phyloP scores from a whole-genome alignment of 2,888 invertebrate genomes.

The Peribatodes rhomboidaria region DNA sequence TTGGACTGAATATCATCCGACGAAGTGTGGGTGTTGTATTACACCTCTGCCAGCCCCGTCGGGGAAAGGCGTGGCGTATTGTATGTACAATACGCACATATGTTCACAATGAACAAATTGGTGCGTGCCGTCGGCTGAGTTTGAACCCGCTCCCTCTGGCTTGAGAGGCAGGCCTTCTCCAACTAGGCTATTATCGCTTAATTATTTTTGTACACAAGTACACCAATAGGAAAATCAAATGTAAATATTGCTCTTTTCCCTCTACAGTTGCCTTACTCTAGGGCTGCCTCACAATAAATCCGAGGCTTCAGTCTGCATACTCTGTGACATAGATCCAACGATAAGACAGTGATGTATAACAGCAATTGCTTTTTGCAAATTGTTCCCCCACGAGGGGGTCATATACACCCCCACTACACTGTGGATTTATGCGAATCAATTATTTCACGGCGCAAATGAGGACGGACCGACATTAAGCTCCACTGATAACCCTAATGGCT shows the following conservation, averaged over 20 bases:
- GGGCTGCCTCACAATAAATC: slow-evolving; percentile 26
- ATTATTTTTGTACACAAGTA: too few relatives aligned
- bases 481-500: slow-evolving; percentile 45
- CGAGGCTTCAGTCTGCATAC: slow-evolving; percentile 38
- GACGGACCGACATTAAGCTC: slow-evolving; percentile 51
- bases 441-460: slow-evolving; percentile 65
- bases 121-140: too few relatives aligned
- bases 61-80: too few relatives aligned
- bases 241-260: background rate
- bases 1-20: too few relatives aligned
- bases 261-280: background rate
- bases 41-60: too few relatives aligned
- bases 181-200: too few relatives aligned
- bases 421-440: slow-evolving; percentile 73
- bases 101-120: too few relatives aligned
- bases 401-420: slow-evolving; percentile 29
- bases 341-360: slow-evolving; percentile 79
- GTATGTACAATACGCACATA: too few relatives aligned
- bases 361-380: slow-evolving; percentile 81
- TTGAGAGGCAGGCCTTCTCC: too few relatives aligned
- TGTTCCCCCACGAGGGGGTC: slow-evolving; percentile 61
- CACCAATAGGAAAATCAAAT: background rate
- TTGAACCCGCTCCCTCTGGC: too few relatives aligned
- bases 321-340: slow-evolving; percentile 68
- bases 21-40: too few relatives aligned